Base-by-base conservation (phyloP, 37 sponge, comb jelly and placozoan genomes). In the Eunapius fragilis region DNA sequence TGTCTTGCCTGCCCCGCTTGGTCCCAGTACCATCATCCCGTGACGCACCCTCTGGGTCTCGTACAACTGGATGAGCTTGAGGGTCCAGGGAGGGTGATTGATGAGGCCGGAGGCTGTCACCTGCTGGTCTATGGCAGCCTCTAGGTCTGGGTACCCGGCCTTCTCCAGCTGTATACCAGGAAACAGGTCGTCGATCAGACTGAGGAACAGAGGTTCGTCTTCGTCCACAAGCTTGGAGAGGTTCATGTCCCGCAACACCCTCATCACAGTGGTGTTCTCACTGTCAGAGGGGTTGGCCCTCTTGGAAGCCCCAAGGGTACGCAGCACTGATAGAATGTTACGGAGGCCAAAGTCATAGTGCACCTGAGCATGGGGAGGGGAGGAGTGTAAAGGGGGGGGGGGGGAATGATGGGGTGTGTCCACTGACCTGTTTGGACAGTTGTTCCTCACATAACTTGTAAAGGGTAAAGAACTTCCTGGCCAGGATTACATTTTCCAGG, bases 361-460 rank as follows among this genome's bases (percentile, higher is more conserved):
- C 7, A 98, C 99, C 89, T 89, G 72, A 17, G 69, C 5, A 30
- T 67, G 34, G 32, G 25, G 30, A 70, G 27, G 27, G 27, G 27
- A 70, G 27, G 27, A 7, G 27, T 5, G 27, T 70, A 10, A 70
- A 4, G 25, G 9, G 4, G 27, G 27, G 25, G 9, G 5, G 71
- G 27, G 27, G 27, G 5, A 11, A 4, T 10, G 27, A 6, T 9
- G 25, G 27, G 27, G 27, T 28, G 71, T 7, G 27, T n/a, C 71
- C 31, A 35, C 71, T 12, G 31, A 89, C 89, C 87, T 98, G 99
- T 48, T 96, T 96, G 11, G 97, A 91, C 7, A 98, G 96, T 92
- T 98, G 99, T 78, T 98, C 99, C 68, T 96, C 97, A 84, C 97
- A 98, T 25, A 98, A 90, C 74, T 98, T 98, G 84, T 96, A 98